Percentiles rank a stretch among this genome's conserved stretches.
Conservation (phyloP, 2,797 vertebrate species). For the Sciurus carolinensis region DNA sequence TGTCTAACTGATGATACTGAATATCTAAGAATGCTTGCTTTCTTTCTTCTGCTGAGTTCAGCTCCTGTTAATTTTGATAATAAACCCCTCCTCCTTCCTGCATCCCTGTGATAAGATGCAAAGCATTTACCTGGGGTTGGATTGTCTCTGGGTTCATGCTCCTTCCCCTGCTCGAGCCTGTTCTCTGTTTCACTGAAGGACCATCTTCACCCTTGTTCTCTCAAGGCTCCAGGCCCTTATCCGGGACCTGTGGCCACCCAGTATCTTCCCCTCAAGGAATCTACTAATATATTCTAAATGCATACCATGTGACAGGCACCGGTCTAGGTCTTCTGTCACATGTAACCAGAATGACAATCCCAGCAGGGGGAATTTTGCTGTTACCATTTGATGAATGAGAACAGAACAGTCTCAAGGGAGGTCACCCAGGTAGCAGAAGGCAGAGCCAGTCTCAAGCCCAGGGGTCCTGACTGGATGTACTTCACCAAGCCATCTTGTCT, state of each 20-base stretch:
- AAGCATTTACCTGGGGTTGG: background rate
- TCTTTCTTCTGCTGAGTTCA: constrained; percentile 8
- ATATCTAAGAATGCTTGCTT: background rate
- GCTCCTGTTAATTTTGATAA: background rate
- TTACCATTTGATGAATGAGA: background rate
- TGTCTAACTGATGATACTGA: background rate
- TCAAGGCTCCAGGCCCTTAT: background rate
- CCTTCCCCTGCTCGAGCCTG: background rate
- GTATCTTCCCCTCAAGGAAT: background rate
- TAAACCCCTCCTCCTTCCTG: background rate
- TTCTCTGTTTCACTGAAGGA: background rate
- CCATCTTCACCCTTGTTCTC: background rate
- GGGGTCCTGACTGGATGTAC: background rate
- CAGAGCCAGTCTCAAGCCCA: background rate
- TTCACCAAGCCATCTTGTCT: background rate
- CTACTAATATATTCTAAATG: background rate
- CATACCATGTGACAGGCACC: background rate
- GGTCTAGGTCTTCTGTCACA: background rate
- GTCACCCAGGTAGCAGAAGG: background rate
- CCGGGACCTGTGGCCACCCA: background rate
- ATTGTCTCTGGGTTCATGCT: background rate
- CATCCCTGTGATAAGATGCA: background rate
- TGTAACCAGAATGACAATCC: background rate
- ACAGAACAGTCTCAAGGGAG: background rate
- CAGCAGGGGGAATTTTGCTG: background rate